Base-by-base conservation (phyloP, 2,888 invertebrate genomes). In the Buathra laborator region DNA sequence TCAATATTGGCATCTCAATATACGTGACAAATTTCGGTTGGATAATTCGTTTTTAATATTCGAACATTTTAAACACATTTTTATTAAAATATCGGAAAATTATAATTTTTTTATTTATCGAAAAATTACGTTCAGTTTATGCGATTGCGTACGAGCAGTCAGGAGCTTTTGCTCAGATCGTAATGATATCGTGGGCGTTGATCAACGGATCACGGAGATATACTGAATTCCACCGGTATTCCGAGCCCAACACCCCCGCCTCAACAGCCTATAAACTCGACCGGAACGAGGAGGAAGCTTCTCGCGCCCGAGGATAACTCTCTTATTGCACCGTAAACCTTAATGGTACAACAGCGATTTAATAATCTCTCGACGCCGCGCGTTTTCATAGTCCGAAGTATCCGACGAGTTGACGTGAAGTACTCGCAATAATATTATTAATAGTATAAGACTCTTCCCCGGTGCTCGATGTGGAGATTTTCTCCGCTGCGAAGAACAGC, bases 271-370 rank as follows among this genome's bases (percentile, higher is more conserved):
- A 48, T 75, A 64, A 75, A 64, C n/a, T n/a, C 74, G 19, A 32
- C 7, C 24, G 29, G 7, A 59, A 48, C 14, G n/a, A 48, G 14
- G 24, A 24, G 24, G 24, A 24, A 51, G n/a, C n/a, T 6, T 12
- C 24, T 16, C 2, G 29, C 10, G 29, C 29, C 46, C 66, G 46
- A 19, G 87, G 88, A 90, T 90, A 90, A 88, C 88, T 89, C 90
- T 90, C 90, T 92, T 90, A 90, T 90, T 91, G 89, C 90, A 88
- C 88, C 88, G 89, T 90, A 90, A 90, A 90, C 88, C 89, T 89
- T 90, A 90, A 90, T 90, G 88, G 89, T 89, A 89, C 90, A 89
- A 89, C 89, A 78, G 90, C 91, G 88, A 91, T 91, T 91, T 90
- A 91, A 91, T 91, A 91, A 91, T 90, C 90, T 29, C 48, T 19